Evolutionary conservation across 2,797 vertebrate genomes (phyloP), one percentile per base, ranked within the genome.

Genomic region (Harpagifer antarcticus): DNA sequence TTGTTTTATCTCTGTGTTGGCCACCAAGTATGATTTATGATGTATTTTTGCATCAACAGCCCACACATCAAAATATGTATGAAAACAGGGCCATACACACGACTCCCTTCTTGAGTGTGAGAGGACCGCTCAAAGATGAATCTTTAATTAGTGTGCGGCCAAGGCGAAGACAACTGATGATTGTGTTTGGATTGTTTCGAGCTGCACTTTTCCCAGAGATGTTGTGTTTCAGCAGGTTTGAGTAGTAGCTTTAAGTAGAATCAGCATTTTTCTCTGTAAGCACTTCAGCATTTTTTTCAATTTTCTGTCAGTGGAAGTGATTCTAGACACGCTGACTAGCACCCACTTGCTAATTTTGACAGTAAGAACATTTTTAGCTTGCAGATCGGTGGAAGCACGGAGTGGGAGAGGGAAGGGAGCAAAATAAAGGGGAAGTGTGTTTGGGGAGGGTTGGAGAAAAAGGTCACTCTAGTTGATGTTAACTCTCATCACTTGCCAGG

Each of bases 291-390:
- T 86, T 84, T 87, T 69, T 63, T 83, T 74, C 47, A 3, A 5
- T 50, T 85, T 89, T 84, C 84, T n/a, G 0, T 77, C 61, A 79
- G 85, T 86, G 84, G 81, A 89, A 91, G 88, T 85, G 91, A 88
- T 86, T 83, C 76, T 86, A 85, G 87, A 87, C 76, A 3, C 49
- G 20, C 80, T 76, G 89, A 73, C 56, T 53, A 53, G 55, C 42
- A 12, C 57, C 43, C 57, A 50, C 72, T 68, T 2, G 43, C 76
- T 66, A 52, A 56, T 70, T 77, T 81, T 85, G 71, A 81, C 48
- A 23, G 58, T 70, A 79, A 81, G 71, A 86, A 74, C 40, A 43
- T 71, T 53, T 85, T 88, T 79, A 73, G 74, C 69, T 68, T 4
- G 1, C 63, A 53, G 72, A 83, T 37, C 72, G 37, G 31, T 78